Evolutionary conservation across 2,888 invertebrate genomes (phyloP).

Genomic region (Trichopria drosophilae): DNA sequence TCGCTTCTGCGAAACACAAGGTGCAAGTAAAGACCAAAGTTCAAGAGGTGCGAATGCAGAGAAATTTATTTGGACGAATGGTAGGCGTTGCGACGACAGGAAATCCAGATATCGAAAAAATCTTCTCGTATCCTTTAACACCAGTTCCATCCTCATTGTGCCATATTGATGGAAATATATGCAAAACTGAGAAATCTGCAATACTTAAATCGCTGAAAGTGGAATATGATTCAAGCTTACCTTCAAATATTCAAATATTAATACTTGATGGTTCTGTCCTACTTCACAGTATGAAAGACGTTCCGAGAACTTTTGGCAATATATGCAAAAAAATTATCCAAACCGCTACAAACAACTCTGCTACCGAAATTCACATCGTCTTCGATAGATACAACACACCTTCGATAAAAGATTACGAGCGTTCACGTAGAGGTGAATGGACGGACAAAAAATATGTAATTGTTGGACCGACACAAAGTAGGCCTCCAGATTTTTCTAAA

Average conservation of each 20-base stretch:
- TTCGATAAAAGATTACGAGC: constrained; percentile 31
- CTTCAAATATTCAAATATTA: constrained; percentile 14
- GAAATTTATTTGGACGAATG: constrained; percentile 12
- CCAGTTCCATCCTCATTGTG: constrained; percentile 38
- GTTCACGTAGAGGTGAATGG: constrained; percentile 3
- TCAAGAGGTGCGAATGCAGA: neutral
- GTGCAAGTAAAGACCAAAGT: neutral
- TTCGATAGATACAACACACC: constrained; percentile 44
- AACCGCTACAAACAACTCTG: constrained; percentile 38
- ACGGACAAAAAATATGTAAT: constrained; percentile 10
- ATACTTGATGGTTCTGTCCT: constrained; percentile 44
- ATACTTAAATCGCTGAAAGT: constrained; percentile 30
- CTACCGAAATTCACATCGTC: constrained; percentile 40
- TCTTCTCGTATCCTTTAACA: constrained; percentile 38
- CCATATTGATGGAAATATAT: constrained; percentile 38
- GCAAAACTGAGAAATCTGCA: constrained; percentile 38
- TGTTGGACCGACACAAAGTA: constrained; percentile 12
- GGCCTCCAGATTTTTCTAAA: constrained; percentile 24
- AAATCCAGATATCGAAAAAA: constrained; percentile 37
- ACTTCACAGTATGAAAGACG: constrained; percentile 29
- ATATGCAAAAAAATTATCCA: constrained; percentile 42
- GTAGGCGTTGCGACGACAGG: constrained; percentile 32
- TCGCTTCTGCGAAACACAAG: neutral
- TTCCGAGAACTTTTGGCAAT: constrained; percentile 45
- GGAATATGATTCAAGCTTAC: neutral